Conservation (phyloP, 2,888 invertebrate species). For the Ormyrus rosae region DNA sequence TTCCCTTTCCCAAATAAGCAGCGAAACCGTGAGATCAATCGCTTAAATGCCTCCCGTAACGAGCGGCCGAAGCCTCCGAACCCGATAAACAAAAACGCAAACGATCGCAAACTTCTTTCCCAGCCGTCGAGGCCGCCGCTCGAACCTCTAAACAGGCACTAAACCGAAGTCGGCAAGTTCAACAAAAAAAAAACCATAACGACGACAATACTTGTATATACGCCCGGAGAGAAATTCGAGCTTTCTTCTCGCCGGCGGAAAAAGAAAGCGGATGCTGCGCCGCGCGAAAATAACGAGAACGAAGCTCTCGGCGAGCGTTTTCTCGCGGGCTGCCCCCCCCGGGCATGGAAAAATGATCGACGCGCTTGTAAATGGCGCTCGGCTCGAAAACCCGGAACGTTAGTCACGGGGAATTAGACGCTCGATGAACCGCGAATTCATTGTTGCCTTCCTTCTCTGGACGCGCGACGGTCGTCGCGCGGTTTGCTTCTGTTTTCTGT, state of each 20-base stretch:
- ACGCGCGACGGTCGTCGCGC: neutral
- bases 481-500: constrained; percentile 24
- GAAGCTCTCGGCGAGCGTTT: constrained; percentile 19
- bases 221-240: neutral
- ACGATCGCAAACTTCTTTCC: too few species aligned
- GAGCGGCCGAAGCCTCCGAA: too few species aligned
- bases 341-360: constrained; percentile 34
- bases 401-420: constrained; percentile 45
- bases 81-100: too few species aligned
- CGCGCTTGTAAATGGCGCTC: constrained; percentile 4
- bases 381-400: constrained; percentile 5
- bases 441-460: constrained; percentile 36
- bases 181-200: too few species aligned
- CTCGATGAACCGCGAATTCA: constrained; percentile 46
- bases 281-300: neutral
- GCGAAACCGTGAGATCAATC: too few species aligned
- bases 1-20: too few species aligned
- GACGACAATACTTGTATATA: too few species aligned
- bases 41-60: too few species aligned
- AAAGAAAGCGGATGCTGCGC: constrained; percentile 31
- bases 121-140: too few species aligned
- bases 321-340: constrained; percentile 9
- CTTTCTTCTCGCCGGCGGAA: constrained; percentile 24
- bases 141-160: too few species aligned
- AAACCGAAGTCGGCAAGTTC: too few species aligned